Percentiles rank a stretch among this genome's conserved stretches.
These are phyloP conservation scores for Trissoscelio sp. DNA, from an alignment of 2,888 invertebrate genomes.

Conservation along the genomic window DNA sequence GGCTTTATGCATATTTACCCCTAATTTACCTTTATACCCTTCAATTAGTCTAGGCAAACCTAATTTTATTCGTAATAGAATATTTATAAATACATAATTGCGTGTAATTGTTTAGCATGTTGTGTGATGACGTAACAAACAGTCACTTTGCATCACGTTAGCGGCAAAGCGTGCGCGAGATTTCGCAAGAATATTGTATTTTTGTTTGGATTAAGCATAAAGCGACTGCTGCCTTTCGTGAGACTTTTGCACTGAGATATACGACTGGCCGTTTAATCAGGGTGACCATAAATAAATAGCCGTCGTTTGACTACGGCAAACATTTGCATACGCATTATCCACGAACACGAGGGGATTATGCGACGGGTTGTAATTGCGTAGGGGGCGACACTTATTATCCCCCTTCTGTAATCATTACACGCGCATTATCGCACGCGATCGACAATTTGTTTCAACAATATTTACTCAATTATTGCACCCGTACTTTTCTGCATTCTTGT, in stretches of 20 bases:
- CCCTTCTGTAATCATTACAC: constrained; percentile 24
- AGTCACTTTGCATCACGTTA: constrained; percentile 53
- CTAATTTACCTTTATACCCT: too few species aligned
- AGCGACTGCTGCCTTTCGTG: constrained; percentile 42
- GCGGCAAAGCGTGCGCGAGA: constrained; percentile 29
- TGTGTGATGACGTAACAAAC: constrained; percentile 48
- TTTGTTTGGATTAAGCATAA: constrained; percentile 41
- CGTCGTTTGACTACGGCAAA: constrained; percentile 43
- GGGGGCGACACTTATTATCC: constrained; percentile 40
- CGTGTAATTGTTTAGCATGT: constrained; percentile 34
- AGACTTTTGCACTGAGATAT: constrained; percentile 26
- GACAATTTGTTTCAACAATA: constrained; percentile 15
- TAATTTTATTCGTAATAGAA: too few species aligned
- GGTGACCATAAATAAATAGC: constrained; percentile 62
- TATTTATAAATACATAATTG: too few species aligned
- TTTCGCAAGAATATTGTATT: constrained; percentile 42
- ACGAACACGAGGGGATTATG: constrained; percentile 11
- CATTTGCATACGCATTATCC: constrained; percentile 40
- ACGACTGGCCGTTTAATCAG: constrained; percentile 54
- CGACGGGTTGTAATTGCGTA: constrained; percentile 17
- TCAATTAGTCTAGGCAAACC: too few species aligned
- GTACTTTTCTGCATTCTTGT: not conserved
- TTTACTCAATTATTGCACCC: constrained; percentile 6
- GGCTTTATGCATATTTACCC: too few species aligned
- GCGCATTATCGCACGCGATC: constrained; percentile 50